Evolutionary conservation across 2,113 vertebrate species (phyloP).

Genomic region (Phyllostomus discolor): DNA sequence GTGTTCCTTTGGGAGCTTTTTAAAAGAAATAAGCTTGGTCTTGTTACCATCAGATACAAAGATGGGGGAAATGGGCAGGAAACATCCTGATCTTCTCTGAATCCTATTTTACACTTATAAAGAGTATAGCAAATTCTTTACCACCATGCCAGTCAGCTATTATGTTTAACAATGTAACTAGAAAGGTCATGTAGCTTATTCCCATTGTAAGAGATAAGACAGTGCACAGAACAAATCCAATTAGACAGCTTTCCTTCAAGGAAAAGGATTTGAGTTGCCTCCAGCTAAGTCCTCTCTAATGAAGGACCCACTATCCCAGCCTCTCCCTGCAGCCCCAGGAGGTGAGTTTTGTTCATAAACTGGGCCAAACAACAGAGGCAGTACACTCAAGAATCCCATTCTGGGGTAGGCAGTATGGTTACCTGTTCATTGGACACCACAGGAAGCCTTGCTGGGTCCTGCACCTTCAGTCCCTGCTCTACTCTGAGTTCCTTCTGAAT

Average conservation of each 20-base stretch:
- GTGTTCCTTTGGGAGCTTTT: constrained; percentile 78
- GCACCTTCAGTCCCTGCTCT: background rate
- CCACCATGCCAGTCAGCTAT: constrained; percentile 80
- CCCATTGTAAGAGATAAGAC: constrained; percentile 83
- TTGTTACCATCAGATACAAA: constrained; percentile 82
- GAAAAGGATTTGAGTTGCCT: constrained; percentile 76
- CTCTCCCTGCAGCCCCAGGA: constrained; percentile 36
- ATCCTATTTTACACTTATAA: constrained; percentile 81
- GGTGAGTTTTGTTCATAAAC: constrained; percentile 75
- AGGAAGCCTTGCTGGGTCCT: background rate
- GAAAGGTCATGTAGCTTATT: constrained; percentile 80
- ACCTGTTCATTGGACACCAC: background rate
- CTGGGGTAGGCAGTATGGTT: background rate
- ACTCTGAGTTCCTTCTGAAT: background rate
- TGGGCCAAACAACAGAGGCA: constrained; percentile 67
- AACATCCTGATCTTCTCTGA: constrained; percentile 81
- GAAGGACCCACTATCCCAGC: constrained; percentile 61
- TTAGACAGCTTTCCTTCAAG: constrained; percentile 86
- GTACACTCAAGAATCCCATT: background rate
- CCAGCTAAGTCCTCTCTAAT: constrained; percentile 83
- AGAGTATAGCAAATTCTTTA: constrained; percentile 83
- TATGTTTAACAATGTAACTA: constrained; percentile 90
- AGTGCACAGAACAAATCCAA: constrained; percentile 82
- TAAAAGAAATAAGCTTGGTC: constrained; percentile 75
- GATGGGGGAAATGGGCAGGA: constrained; percentile 83